Evolutionary conservation across 2,888 invertebrate genomes (phyloP).

Genomic region (Dryococelus australis): DNA sequence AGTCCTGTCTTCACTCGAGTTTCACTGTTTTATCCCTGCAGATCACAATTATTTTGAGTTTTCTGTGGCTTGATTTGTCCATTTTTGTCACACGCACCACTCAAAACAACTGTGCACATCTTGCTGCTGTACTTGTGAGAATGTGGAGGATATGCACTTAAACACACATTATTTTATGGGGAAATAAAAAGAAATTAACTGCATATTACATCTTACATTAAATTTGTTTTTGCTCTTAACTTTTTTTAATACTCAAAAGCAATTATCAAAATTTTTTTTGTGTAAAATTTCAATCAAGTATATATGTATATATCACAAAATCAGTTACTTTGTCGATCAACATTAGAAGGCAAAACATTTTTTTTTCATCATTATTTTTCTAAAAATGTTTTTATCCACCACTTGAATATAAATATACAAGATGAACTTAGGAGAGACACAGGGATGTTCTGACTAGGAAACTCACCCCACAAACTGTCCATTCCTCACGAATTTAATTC

Average conservation of each 20-base stretch:
- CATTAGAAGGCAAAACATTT: conserved; percentile 44
- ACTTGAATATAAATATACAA: conserved; percentile 35
- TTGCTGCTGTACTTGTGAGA: not conserved
- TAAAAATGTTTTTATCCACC: conserved; percentile 36
- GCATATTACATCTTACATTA: conserved; percentile 18
- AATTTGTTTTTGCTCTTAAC: conserved; percentile 20
- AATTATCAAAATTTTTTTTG: conserved; percentile 47
- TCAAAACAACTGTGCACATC: conserved; percentile 26
- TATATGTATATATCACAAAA: conserved; percentile 45
- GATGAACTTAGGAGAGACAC: conserved; percentile 39
- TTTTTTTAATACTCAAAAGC: conserved; percentile 42
- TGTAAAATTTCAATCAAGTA: conserved; percentile 48
- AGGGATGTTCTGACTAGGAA: conserved; percentile 43
- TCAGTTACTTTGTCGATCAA: conserved; percentile 47
- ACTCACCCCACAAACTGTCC: conserved; percentile 36
- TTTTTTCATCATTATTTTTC: conserved; percentile 33
- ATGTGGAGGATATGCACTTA: conserved; percentile 20
- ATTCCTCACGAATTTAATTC: conserved; percentile 9
- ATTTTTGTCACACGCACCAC: conserved; percentile 29
- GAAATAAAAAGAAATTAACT: conserved; percentile 18
- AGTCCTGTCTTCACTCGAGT: conserved; percentile 42
- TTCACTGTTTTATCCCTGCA: conserved; percentile 32
- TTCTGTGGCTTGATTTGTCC: conserved; percentile 30
- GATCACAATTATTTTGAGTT: conserved; percentile 38
- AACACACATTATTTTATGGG: conserved; percentile 8